phyloP scores from a whole-genome alignment of 1,140 invertebrate genomes.

The Conopomorpha cramerella region DNA sequence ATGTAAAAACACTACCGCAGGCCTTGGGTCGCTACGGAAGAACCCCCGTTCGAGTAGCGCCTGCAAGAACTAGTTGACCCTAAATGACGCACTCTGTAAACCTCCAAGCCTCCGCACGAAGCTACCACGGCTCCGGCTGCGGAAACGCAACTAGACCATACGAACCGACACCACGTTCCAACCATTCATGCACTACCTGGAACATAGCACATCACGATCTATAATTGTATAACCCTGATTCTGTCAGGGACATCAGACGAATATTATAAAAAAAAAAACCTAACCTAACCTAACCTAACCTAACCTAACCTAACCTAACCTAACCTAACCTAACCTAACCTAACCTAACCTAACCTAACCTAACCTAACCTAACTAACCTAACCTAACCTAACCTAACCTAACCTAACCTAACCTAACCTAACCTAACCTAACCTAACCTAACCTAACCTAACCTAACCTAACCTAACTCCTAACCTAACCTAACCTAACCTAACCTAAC shows the following conservation, averaged over 20 bases:
- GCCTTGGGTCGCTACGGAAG: too few species aligned
- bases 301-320: constrained; percentile 16
- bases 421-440: constrained; percentile 34
- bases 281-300: constrained; percentile 14
- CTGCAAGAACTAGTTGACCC: too few species aligned
- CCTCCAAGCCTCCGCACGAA: too few species aligned
- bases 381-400: constrained; percentile 20
- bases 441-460: constrained; percentile 19
- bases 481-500: constrained; percentile 15
- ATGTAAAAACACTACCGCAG: too few species aligned
- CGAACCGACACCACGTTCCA: constrained; percentile 9
- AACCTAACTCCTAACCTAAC: constrained; percentile 19
- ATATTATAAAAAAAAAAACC: too few species aligned
- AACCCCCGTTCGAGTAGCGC: too few species aligned
- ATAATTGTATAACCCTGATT: constrained; percentile 14
- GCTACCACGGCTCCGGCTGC: too few species aligned
- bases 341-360: constrained; percentile 12
- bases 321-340: constrained; percentile 16
- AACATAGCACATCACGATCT: too few species aligned
- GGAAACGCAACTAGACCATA: too few species aligned
- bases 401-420: constrained; percentile 29
- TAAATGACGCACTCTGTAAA: constrained; percentile 13
- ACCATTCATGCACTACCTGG: too few species aligned
- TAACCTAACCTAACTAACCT: constrained; percentile 1
- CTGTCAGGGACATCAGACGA: constrained; percentile 9